Evolutionary conservation across 2,888 invertebrate species (phyloP), one percentile per base, ranked within the genome.

Genomic region (Netelia fuscicornis): DNA sequence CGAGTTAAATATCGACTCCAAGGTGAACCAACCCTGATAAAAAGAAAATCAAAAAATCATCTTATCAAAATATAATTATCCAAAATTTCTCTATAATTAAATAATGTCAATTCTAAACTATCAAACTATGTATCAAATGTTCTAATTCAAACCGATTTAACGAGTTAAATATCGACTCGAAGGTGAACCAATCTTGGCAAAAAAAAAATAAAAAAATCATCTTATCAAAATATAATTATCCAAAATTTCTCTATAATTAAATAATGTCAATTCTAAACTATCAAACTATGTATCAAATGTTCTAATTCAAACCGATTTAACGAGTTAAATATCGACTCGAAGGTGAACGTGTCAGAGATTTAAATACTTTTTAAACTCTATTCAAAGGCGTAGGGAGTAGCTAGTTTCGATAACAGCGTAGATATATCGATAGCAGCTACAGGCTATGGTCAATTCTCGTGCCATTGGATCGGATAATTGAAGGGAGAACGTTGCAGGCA

Each of bases 401-500:
- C 30, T 30, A 30, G 30, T 30, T 30, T 30, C 48, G 48, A 48
- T 48, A 13, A 48, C 48, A 3, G 10, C 13, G 11, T 10, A 48
- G 13, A 13, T 48, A 48, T 13, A 48, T 48, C 13, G 48, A 48
- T 48, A 3, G 48, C 48, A 13, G 48, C 2, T 13, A 11, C 11
- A 13, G 48, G 48, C 48, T 13, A 48, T 48, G 70, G 54, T 17
- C 44, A 42, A 58, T 42, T 71, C 48, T 48, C 11, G 10, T 56
- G 52, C 44, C 62, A 56, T 81, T 82, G 85, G 80, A 81, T 77
- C 85, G 86, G 87, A 89, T 90, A 90, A 92, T 92, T 92, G 91
- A 89, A 81, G 70, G 77, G 86, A 86, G 90, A 89, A 89, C 89
- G 89, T 86, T 87, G 83, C 76, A 88, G 87, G 89, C 92, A 90